Percentiles rank a stretch among this genome's conserved stretches.
Evolutionary conservation across 2,797 vertebrate genomes (phyloP).

Genomic region (Nyctibius grandis): DNA sequence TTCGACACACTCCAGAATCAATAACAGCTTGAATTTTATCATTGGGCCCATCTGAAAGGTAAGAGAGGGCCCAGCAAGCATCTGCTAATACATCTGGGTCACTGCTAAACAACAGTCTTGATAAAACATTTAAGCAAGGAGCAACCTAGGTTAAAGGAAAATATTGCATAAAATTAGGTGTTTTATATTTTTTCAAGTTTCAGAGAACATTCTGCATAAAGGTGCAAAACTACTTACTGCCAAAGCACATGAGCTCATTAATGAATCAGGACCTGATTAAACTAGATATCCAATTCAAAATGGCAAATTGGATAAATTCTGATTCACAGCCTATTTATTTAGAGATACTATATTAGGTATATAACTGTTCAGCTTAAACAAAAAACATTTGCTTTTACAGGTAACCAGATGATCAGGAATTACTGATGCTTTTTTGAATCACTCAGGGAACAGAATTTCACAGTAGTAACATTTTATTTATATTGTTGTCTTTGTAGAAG

Average conservation of each 20-base stretch:
- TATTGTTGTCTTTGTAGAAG: not conserved
- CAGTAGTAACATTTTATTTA: not conserved
- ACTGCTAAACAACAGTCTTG: slow-evolving; percentile 87
- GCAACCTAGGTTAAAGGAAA: slow-evolving; percentile 81
- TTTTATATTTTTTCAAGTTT: not conserved
- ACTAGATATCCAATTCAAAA: not conserved
- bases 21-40: slow-evolving; percentile 93
- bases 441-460: not conserved
- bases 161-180: not conserved
- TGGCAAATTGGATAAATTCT: not conserved
- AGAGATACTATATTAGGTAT: not conserved
- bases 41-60: slow-evolving; percentile 90
- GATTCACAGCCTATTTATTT: not conserved
- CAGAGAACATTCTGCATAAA: not conserved
- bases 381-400: not conserved
- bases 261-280: not conserved
- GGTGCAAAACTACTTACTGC: not conserved
- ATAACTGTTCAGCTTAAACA: not conserved
- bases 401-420: not conserved
- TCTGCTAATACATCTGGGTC: slow-evolving; percentile 89
- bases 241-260: not conserved
- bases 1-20: slow-evolving; percentile 89
- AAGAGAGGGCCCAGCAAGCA: slow-evolving; percentile 91
- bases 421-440: not conserved
- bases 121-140: slow-evolving; percentile 86